Evolutionary conservation across 1,140 invertebrate species (phyloP).

Genomic region (Zaprionus gabonicus): DNA sequence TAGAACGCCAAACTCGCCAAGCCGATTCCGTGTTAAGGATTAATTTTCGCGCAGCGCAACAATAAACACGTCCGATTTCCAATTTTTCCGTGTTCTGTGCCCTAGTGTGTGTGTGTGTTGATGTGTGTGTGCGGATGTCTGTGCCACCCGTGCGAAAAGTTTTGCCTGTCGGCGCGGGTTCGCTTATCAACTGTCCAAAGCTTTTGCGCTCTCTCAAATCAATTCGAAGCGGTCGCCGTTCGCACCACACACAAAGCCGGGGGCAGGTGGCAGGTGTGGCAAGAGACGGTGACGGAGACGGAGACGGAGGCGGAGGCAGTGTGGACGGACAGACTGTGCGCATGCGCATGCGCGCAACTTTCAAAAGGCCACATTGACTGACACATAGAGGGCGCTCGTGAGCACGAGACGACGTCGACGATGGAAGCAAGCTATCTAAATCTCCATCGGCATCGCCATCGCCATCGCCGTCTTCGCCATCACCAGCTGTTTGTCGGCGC

Average conservation of each 20-base stretch:
- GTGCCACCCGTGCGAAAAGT: constrained; percentile 56
- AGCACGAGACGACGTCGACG: constrained; percentile 5
- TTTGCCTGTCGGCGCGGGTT: constrained; percentile 51
- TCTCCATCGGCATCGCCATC: constrained; percentile 29
- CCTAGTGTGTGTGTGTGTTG: constrained; percentile 5
- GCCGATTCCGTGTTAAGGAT: too few relatives aligned
- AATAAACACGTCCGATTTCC: too few relatives aligned
- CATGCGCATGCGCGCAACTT: constrained; percentile 42
- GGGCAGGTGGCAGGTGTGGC: neutral
- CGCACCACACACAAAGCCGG: constrained; percentile 2
- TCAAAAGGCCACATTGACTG: constrained; percentile 43
- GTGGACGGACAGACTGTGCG: neutral
- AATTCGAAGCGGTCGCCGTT: constrained; percentile 70
- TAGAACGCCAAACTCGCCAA: too few relatives aligned
- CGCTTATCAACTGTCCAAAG: constrained; percentile 77
- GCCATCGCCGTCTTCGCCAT: constrained; percentile 35
- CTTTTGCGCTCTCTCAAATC: constrained; percentile 74
- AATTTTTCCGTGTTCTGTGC: too few relatives aligned
- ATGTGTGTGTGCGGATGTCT: constrained; percentile 24
- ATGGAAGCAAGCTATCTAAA: constrained; percentile 23
- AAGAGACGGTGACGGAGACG: neutral
- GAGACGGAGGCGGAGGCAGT: neutral
- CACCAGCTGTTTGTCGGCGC: constrained; percentile 59
- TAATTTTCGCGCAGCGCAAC: too few relatives aligned
- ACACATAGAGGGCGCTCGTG: constrained; percentile 56